These are phyloP conservation scores for Centropristis striata DNA, from an alignment of 2,113 vertebrate genomes.

Conservation along the genomic window DNA sequence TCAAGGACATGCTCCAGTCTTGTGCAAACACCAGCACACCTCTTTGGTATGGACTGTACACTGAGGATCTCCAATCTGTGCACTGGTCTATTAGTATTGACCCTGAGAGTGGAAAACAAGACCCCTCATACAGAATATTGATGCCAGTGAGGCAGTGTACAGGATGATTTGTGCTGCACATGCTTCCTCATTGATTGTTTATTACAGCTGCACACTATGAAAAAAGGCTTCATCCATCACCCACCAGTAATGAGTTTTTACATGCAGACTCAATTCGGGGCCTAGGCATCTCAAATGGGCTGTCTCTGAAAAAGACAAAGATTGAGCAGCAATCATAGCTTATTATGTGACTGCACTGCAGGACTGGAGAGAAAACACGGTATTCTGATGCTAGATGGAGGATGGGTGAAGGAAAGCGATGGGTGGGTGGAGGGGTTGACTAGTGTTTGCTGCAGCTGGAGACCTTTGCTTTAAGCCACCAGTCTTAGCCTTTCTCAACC, in stretches of 20 bases:
- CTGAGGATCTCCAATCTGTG: conserved; percentile 63
- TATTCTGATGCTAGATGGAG: conserved; percentile 24
- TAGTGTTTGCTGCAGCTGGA: conserved; percentile 15
- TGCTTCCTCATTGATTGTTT: conserved; percentile 81
- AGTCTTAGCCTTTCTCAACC: conserved; percentile 23
- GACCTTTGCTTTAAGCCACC: conserved; percentile 44
- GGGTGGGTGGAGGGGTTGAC: conserved; percentile 1
- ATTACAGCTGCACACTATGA: conserved; percentile 74
- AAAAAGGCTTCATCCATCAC: conserved; percentile 76
- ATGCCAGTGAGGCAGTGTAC: conserved; percentile 55
- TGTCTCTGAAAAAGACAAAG: conserved; percentile 72
- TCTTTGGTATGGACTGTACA: conserved; percentile 54
- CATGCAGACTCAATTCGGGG: conserved; percentile 73
- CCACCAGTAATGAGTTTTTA: conserved; percentile 79
- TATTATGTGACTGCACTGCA: conserved; percentile 68
- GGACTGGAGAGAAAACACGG: conserved; percentile 40
- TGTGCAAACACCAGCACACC: conserved; percentile 46
- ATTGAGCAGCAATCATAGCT: conserved; percentile 76
- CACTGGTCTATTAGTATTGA: conserved; percentile 78
- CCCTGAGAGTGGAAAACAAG: conserved; percentile 72
- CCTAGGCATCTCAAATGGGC: conserved; percentile 60
- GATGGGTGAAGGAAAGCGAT: neutral
- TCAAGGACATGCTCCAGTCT: conserved; percentile 35
- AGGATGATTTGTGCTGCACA: conserved; percentile 74
- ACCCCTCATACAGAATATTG: conserved; percentile 78